Evolutionary conservation across 2,888 invertebrate species (phyloP), one percentile per base, ranked within the genome.

Genomic region (Syrphus vitripennis): DNA sequence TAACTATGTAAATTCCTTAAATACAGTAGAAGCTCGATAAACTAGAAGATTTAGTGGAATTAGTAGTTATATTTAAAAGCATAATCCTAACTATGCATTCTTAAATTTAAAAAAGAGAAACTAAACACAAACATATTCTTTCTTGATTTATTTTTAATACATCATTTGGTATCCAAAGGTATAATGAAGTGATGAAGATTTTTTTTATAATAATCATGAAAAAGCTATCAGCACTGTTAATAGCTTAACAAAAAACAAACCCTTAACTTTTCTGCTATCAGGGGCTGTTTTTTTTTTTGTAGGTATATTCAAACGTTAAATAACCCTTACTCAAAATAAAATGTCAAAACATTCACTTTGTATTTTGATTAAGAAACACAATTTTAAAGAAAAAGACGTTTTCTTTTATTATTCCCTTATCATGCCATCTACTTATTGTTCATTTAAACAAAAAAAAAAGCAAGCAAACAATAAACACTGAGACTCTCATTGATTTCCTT

Each of bases 401-500:
- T 34, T 34, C 24, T 34, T 67, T 67, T 67, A 50, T 34, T 50
- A 50, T 50, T 50, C 2, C 67, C 34, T 67, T 67, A 50, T 67
- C 50, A 24, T 31, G n/a, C 24, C 50, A 67, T 67, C 24, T 10
- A 34, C 67, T 67, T 67, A 50, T 67, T 67, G 48, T 50, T 67
- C 67, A 50, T 67, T 67, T 16, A 10, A 26, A 63, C 31, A 19
- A 45, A 19, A 37, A 19, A 57, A 34, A 19, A 19, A 31, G 12
- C 4, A 19, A 50, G 7, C 7, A 29, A 48, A 67, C 31, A 67
- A 34, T 48, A 45, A 21, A 48, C 65, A 67, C 31, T 31, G 26
- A 48, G 26, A 45, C 14, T 14, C n/a, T 67, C 67, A 67, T 67
- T 67, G 67, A 67, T 67, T 67, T 50, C 50, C 50, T 67, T 65